Base-by-base conservation (phyloP, 1,140 invertebrate genomes). In the Pseudomyrmex gracilis region DNA sequence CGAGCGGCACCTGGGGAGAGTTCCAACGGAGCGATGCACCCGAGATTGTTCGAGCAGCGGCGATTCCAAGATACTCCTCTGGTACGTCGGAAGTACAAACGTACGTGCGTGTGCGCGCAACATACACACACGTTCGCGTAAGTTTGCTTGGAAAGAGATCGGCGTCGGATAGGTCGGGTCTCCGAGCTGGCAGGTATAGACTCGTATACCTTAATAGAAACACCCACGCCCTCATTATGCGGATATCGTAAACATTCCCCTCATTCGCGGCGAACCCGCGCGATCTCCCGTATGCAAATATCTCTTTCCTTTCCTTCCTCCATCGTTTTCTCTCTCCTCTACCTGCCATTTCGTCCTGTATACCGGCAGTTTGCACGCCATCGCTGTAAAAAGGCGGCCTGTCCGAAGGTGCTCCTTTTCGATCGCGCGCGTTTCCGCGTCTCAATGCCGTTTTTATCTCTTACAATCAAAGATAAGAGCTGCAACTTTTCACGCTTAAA, bases 211-310 rank as follows among this genome's bases (percentile, higher is more conserved):
- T 89, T 89, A 90, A 90, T 89, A 90, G 88, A 90, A 89, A 90
- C 88, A 87, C 88, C 88, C 88, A 90, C 88, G 88, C 88, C 61
- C 85, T 90, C 88, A 90, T 90, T 90, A 90, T 90, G 85, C 88
- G 85, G 83, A 90, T 90, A 90, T 90, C 88, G 85, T 90, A 90
- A 90, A 90, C 87, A 87, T 90, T 87, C 82, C 61, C 86, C 87
- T 87, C 83, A 85, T 88, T 89, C 70, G 73, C 57, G 43, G 71
- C 63, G 76, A 53, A 64, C 53, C 49, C 47, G 24, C 57, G 57
- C 87, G 77, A 87, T 87, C 85, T 77, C 68, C 83, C 87, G 78
- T 87, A 90, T 90, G 88, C 88, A 90, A 90, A 90, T 89, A 61
- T 80, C 74, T 87, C 86, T 57, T 49, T 45, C 63, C 57, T 85